Conservation (phyloP, 1,140 invertebrate species). For the Dendrolimus punctatus region DNA sequence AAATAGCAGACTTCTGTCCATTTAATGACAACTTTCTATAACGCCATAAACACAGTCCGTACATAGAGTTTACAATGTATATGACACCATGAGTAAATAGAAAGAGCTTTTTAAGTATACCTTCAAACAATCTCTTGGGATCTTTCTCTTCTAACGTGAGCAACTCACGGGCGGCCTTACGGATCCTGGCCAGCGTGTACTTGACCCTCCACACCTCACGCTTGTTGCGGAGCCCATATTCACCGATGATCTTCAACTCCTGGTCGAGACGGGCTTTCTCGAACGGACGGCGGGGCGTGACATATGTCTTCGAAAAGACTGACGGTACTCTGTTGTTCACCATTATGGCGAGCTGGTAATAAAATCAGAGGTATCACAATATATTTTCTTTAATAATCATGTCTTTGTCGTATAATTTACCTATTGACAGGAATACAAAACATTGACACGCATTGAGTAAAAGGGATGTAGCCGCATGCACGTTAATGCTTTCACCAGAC, state of each 20-base stretch:
- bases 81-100: background rate
- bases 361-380: background rate
- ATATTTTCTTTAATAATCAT: no score
- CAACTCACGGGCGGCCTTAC: slow-evolving; percentile 98
- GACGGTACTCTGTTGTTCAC: slow-evolving; percentile 94
- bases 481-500: slow-evolving; percentile 38
- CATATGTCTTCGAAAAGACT: slow-evolving; percentile 98
- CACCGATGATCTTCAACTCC: slow-evolving; percentile 98
- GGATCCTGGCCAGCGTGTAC: slow-evolving; percentile 97
- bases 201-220: slow-evolving; percentile 99
- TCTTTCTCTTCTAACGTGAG: slow-evolving; percentile 99
- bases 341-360: slow-evolving; percentile 75
- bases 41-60: no score
- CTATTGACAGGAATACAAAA: slow-evolving; percentile 1
- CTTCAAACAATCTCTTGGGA: slow-evolving; percentile 97
- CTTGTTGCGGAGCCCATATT: slow-evolving; percentile 99
- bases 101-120: slow-evolving; percentile 76
- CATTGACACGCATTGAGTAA: slow-evolving; percentile 2
- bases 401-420: background rate
- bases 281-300: slow-evolving; percentile 98
- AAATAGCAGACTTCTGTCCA: no score
- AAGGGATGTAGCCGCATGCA: slow-evolving; percentile 46
- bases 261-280: slow-evolving; percentile 99
- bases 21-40: no score
- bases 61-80: background rate